Base-by-base conservation (phyloP, 2,113 vertebrate species). In the Zosterops hypoxanthus region DNA sequence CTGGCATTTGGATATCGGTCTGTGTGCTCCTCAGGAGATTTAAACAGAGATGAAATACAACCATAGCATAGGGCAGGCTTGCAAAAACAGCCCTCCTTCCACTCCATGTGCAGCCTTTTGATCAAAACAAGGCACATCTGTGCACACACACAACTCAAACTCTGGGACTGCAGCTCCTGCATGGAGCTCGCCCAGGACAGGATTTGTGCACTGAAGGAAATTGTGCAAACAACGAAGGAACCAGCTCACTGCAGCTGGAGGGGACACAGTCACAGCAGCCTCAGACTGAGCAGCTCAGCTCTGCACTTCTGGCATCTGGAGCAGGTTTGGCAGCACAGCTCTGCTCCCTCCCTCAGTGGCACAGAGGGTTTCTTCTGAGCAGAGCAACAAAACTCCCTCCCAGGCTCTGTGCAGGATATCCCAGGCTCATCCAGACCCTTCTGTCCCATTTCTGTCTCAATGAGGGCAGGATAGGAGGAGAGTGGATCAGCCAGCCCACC, bases 111-210 rank as follows among this genome's bases (percentile, higher is more conserved):
- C 63, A 63, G 15, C 36, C 34, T 92, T 34, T 49, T 16, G 72
- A 73, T 34, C 66, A 34, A 29, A 75, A 18, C 5, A n/a, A 60
- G 29, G 36, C 12, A 4, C 0, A 3, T 24, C 41, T 2, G 0
- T 23, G 65, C 89, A 68, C 55, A 44, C 64, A 8, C 66, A 8
- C 66, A 29, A 1, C 61, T 57, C 46, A 0, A 4, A 8, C 56
- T 21, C 5, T 18, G 6, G 28, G 5, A 8, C 52, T 55, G 53
- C 57, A 36, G 53, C 63, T 28, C 72, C 63, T 12, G 73, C 60
- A 17, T 2, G 0, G 34, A 31, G 42, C 31, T 65, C 44, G 0
- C 77, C 23, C 39, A 1, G 26, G 39, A 4, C 1, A 31, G 33
- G 64, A 11, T 66, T 19, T 5, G 76, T 78, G 83, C 14, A 7